Evolutionary conservation across 2,797 vertebrate genomes (phyloP), one percentile per base, ranked within the genome.

Genomic region (Cottoperca gobio): DNA sequence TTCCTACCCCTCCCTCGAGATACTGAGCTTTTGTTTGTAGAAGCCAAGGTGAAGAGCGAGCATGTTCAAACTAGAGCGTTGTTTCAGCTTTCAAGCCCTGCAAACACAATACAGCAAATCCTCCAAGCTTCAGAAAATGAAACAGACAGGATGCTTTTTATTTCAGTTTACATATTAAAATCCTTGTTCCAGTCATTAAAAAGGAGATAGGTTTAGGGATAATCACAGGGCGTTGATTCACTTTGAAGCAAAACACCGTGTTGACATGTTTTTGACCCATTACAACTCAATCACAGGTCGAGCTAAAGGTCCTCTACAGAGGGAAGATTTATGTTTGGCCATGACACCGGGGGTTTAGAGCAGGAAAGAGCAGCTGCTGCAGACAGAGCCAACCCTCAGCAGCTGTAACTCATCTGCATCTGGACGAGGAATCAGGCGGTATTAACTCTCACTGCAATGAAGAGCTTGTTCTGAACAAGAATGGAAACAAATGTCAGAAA

Each of bases 361-460:
- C 86, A 85, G 88, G 80, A 85, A 83, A 55, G 62, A 16, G 61
- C 80, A 90, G 86, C 83, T 85, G 86, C 85, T 70, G 72, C 66
- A 77, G 72, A 88, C 66, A 76, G 73, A 88, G 62, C 83, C 78
- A 42, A 64, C 70, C 67, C 66, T 75, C 71, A 60, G 79, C 90
- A 91, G 88, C 91, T 92, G 87, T 84, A 89, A 86, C 61, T 90
- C 88, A 89, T 92, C 79, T 78, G 70, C 70, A 81, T 83, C 87
- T 86, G 89, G 86, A 85, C 39, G 0, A 62, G 66, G 58, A 81
- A 52, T 81, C 89, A 70, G 59, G 35, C 69, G 23, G 63, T 45
- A 60, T 75, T 45, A 62, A 3, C 68, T 73, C 70, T 23, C 28
- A 33, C 58, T 42, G 73, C 33, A 17, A 12, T 13, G 52, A 43